These are phyloP conservation scores for Neotoma lepida DNA, from an alignment of 2,113 vertebrate genomes.

Conservation along the genomic window DNA sequence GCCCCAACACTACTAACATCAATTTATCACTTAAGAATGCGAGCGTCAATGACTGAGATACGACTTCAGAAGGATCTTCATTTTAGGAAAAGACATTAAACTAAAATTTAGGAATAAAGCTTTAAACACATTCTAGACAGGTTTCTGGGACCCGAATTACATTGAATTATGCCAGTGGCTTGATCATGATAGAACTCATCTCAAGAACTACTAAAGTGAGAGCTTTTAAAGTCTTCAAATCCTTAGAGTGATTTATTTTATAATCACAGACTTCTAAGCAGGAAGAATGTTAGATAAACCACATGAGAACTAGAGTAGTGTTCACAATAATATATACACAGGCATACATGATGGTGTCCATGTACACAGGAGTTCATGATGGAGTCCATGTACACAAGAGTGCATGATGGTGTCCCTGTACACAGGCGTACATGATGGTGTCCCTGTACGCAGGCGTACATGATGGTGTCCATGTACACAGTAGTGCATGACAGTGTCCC, in stretches of 20 bases:
- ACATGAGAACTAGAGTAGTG: background rate
- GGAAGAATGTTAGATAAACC: background rate
- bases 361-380: too few relatives aligned
- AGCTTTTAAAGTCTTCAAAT: constrained; percentile 37
- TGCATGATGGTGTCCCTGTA: too few relatives aligned
- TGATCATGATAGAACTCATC: background rate
- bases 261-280: constrained; percentile 5
- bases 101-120: constrained; percentile 7
- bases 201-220: background rate
- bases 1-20: background rate
- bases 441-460: too few relatives aligned
- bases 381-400: too few relatives aligned
- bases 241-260: constrained; percentile 27
- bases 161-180: background rate
- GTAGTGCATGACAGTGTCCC: too few relatives aligned
- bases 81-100: constrained; percentile 41
- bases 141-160: background rate
- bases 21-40: background rate
- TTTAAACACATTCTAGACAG: background rate
- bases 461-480: too few relatives aligned
- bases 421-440: too few relatives aligned
- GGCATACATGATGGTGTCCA: background rate
- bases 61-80: constrained; percentile 40
- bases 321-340: background rate
- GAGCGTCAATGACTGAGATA: constrained; percentile 4